phyloP scores from a whole-genome alignment of 2,888 invertebrate species.

The Leucania comma region DNA sequence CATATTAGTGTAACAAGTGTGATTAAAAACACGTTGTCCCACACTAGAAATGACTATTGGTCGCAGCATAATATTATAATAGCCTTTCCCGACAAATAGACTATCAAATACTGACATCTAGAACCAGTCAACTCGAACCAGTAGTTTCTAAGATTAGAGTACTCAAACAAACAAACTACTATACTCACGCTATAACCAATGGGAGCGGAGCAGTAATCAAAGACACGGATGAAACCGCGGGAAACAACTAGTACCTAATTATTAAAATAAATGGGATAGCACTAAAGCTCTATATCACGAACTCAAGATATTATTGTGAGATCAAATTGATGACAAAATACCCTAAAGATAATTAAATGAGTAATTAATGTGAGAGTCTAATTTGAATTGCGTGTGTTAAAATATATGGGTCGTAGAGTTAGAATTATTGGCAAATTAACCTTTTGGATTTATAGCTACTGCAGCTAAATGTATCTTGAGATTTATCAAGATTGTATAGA shows the following conservation, averaged over 20 bases:
- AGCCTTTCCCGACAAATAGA: no score
- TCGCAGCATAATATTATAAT: no score
- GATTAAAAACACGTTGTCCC: no score
- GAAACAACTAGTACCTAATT: not conserved
- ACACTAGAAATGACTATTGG: no score
- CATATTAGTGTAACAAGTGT: no score
- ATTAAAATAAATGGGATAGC: not conserved
- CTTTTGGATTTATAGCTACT: slow-evolving; percentile 29
- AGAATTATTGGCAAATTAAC: slow-evolving; percentile 41
- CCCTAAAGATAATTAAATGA: slow-evolving; percentile 29
- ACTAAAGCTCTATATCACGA: slow-evolving; percentile 4
- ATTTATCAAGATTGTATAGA: slow-evolving; percentile 13
- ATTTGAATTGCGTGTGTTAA: slow-evolving; percentile 43
- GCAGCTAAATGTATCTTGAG: not conserved
- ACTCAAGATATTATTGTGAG: slow-evolving; percentile 8
- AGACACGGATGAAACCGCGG: no score
- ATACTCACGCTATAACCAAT: no score
- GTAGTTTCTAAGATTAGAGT: no score
- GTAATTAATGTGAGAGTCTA: slow-evolving; percentile 8
- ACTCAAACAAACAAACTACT: no score
- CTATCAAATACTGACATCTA: no score
- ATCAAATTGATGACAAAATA: slow-evolving; percentile 2
- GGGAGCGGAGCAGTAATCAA: no score
- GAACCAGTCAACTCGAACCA: no score
- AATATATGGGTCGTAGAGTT: slow-evolving; percentile 35